Conservation (phyloP, 53 echinoderm and acorn worm species). For the Temnopleurus reevesii region DNA sequence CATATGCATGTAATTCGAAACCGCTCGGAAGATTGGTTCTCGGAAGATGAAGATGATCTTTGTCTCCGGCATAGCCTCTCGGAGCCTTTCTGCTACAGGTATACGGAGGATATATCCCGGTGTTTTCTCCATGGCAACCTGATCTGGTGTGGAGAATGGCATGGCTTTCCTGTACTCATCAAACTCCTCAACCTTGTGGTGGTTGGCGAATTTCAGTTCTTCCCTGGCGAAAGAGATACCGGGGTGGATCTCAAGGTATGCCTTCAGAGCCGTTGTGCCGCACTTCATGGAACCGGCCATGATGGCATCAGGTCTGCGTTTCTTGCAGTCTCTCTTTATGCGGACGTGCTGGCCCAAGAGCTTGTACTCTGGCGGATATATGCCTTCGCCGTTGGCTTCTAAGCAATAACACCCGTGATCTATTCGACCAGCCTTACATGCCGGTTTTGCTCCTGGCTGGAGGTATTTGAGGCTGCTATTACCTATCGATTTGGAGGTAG, state of each 20-base stretch:
- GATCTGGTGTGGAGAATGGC: slow-evolving; percentile 56
- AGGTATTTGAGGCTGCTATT: neutral
- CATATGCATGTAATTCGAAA: slow-evolving; percentile 53
- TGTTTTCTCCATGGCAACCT: slow-evolving; percentile 59
- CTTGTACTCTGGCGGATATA: neutral
- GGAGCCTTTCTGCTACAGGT: neutral
- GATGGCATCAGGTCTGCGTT: slow-evolving; percentile 72
- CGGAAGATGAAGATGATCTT: slow-evolving; percentile 46
- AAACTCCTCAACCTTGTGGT: neutral
- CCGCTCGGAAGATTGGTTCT: slow-evolving; percentile 47
- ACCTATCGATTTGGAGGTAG: neutral
- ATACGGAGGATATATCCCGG: slow-evolving; percentile 50
- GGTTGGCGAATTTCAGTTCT: slow-evolving; percentile 67
- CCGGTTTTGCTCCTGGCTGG: neutral
- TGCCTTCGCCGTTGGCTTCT: neutral
- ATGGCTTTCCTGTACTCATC: slow-evolving; percentile 47
- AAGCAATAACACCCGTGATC: slow-evolving; percentile 57
- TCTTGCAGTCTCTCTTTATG: slow-evolving; percentile 55
- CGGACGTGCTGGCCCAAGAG: slow-evolving; percentile 44
- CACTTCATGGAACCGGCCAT: slow-evolving; percentile 79
- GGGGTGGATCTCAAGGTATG: slow-evolving; percentile 79
- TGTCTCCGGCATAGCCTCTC: neutral
- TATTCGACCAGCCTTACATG: neutral
- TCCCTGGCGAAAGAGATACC: slow-evolving; percentile 63
- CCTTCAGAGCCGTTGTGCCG: slow-evolving; percentile 80